Percentiles rank a stretch among this genome's conserved stretches.
Conservation (phyloP, 2,797 vertebrate genomes). For the Varecia variegata region DNA sequence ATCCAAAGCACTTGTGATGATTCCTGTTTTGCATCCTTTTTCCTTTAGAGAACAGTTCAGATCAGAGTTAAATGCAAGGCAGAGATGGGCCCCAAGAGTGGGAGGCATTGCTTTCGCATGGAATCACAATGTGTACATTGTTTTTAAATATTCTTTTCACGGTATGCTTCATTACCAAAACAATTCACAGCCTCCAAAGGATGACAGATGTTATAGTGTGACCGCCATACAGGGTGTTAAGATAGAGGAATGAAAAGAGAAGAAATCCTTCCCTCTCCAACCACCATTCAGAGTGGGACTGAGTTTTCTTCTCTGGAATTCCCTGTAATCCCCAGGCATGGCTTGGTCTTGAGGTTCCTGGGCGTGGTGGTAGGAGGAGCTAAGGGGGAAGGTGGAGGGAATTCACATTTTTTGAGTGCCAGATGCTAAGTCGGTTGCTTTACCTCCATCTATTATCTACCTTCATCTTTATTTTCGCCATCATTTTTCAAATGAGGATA, state of each 20-base stretch:
- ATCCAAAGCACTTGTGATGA: neutral
- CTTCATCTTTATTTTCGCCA: neutral
- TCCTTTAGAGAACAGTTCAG: conserved; percentile 4
- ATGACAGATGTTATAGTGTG: neutral
- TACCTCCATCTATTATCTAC: neutral
- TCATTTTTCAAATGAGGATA: neutral
- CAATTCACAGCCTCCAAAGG: neutral
- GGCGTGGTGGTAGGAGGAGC: neutral
- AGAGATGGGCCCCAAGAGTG: neutral
- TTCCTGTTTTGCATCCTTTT: neutral
- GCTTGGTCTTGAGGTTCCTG: neutral
- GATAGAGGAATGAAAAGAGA: neutral
- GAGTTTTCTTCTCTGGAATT: neutral
- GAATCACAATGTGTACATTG: conserved; percentile 55
- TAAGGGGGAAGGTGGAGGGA: neutral
- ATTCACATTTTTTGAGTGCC: neutral
- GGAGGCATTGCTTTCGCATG: conserved; percentile 11
- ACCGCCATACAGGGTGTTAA: neutral
- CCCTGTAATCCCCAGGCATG: neutral
- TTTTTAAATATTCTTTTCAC: conserved; percentile 53
- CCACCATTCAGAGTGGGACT: neutral
- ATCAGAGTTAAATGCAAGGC: neutral
- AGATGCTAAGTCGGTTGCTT: neutral
- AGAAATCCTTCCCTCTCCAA: neutral
- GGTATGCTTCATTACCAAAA: conserved; percentile 18